These are phyloP conservation scores for Melanostoma scalare DNA, from an alignment of 2,888 invertebrate genomes.

Conservation along the genomic window DNA sequence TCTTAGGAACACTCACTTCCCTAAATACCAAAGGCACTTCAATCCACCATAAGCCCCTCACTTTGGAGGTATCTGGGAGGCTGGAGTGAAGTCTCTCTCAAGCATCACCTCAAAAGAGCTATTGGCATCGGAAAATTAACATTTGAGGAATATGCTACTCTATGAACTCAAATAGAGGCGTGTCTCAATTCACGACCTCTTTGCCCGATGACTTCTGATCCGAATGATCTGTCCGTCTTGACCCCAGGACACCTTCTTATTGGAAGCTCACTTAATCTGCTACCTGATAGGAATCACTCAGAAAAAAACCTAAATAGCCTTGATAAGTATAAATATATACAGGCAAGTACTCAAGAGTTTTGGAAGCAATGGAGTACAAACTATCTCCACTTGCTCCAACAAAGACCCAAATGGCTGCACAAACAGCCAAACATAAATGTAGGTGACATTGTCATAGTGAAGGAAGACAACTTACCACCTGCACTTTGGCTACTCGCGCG, in stretches of 20 bases:
- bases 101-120: conserved; percentile 5
- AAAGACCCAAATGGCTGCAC: background rate
- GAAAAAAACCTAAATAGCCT: background rate
- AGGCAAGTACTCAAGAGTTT: conserved; percentile 46
- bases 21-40: conserved; percentile 11
- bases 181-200: conserved; percentile 2
- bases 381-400: conserved; percentile 54
- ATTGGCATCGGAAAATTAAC: conserved; percentile 5
- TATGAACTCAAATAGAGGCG: conserved; percentile 5
- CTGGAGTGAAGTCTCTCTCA: background rate
- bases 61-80: conserved; percentile 5
- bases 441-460: background rate
- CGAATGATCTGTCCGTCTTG: conserved; percentile 9
- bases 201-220: conserved; percentile 11
- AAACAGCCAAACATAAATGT: background rate
- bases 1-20: background rate
- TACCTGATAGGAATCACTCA: background rate
- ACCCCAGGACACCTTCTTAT: conserved; percentile 1
- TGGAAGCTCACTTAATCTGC: background rate
- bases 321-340: conserved; percentile 29
- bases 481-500: no score
- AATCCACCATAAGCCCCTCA: conserved; percentile 3
- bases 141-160: conserved; percentile 13
- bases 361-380: conserved; percentile 62
- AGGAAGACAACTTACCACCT: no score